Evolutionary conservation across 2,113 vertebrate genomes (phyloP).

Genomic region (Pterocles orientalis): DNA sequence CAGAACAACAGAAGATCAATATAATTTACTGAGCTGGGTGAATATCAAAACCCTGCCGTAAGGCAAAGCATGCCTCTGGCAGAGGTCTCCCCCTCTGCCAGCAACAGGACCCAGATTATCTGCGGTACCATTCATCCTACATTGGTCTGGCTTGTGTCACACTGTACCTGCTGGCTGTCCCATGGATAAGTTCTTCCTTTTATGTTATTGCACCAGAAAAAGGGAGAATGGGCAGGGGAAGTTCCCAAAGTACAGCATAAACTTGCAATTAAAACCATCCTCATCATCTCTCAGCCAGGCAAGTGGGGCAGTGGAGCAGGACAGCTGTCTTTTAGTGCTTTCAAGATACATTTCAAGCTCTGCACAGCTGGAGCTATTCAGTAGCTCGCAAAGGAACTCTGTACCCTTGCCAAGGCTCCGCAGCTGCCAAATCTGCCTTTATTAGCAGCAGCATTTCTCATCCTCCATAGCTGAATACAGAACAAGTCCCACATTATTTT

Average conservation of each 20-base stretch:
- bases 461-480: constrained; percentile 27
- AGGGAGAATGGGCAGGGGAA: neutral
- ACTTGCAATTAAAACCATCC: neutral
- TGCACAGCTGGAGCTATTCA: constrained; percentile 73
- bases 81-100: neutral
- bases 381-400: constrained; percentile 61
- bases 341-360: constrained; percentile 56
- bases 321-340: constrained; percentile 65
- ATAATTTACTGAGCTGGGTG: neutral
- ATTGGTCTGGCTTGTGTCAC: neutral
- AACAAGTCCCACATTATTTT: constrained; percentile 59
- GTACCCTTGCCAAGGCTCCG: constrained; percentile 43
- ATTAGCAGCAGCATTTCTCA: constrained; percentile 45
- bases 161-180: neutral
- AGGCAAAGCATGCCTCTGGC: neutral
- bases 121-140: neutral
- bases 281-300: neutral
- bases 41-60: neutral
- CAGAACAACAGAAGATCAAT: neutral
- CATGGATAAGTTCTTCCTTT: neutral
- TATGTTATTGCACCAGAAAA: neutral
- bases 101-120: neutral
- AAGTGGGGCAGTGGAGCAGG: constrained; percentile 36
- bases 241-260: neutral
- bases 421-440: constrained; percentile 69